Evolutionary conservation across 2,113 vertebrate species (phyloP), one percentile per base, ranked within the genome.

Genomic region (Isichthys henryi): DNA sequence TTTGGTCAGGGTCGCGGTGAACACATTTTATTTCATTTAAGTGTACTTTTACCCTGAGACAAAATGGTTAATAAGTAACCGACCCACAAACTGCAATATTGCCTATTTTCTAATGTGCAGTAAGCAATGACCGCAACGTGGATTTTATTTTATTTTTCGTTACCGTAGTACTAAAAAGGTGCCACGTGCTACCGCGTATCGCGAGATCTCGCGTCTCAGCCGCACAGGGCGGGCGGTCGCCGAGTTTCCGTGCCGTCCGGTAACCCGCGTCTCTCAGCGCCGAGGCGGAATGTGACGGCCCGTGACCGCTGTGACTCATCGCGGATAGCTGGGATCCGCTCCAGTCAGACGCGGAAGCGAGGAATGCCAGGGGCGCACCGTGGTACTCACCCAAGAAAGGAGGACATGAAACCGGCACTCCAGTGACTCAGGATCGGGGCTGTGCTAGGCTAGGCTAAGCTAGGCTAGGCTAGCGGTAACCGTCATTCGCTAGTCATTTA

Each of bases 331-430:
- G 49, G 88, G 70, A 82, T 80, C 23, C 15, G 31, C 21, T 58
- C 53, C 77, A 91, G 89, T 89, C 88, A 86, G 88, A 91, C 87
- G 84, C 91, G 91, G 91, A 92, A 93, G 88, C 90, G 35, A 88
- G 53, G 19, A 31, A 39, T 3, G 50, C 88, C 86, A 52, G 43
- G 50, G 77, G 88, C 88, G 87, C 88, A 58, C 70, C 56, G 58
- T 89, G 91, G 89, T 89, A 85, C 80, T 88, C 85, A 8, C 21
- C 0, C n/a, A 3, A 53, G 70, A 45, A 89, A 48, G 90, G 92
- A 92, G 92, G 92, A 90, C 91, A 92, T 92, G 91, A 90, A 66
- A 62, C 70, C 7, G 90, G 49, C 46, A 89, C 88, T 91, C 27
- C 50, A 74, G 85, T 91, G 86, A 52, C 74, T 88, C 89, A 62